Conservation (phyloP, 1,140 invertebrate genomes). For the Bombus impatiens region DNA sequence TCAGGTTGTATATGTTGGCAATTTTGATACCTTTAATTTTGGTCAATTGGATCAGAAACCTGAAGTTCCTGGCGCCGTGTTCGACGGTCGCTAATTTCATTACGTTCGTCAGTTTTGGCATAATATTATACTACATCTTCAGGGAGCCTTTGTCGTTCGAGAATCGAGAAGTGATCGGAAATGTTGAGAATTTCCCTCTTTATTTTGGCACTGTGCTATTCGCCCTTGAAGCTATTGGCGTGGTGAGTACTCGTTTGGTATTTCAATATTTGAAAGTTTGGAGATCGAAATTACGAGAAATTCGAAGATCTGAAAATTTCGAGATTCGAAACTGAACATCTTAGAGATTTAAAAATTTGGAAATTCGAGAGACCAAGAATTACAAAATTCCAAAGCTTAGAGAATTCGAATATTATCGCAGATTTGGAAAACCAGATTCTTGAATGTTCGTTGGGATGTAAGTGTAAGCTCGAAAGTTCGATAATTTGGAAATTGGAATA, state of each 20-base stretch:
- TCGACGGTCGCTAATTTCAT: slow-evolving; percentile 89
- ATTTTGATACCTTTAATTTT: slow-evolving; percentile 87
- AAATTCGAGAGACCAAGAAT: not conserved
- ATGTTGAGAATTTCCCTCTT: slow-evolving; percentile 83
- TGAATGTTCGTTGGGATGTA: not conserved
- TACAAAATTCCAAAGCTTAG: no score
- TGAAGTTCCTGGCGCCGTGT: slow-evolving; percentile 89
- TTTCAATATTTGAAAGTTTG: not conserved
- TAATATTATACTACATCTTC: slow-evolving; percentile 88
- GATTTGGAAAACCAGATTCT: not conserved
- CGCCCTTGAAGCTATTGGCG: slow-evolving; percentile 89
- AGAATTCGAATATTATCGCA: not conserved
- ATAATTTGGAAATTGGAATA: not conserved
- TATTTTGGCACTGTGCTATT: slow-evolving; percentile 91
- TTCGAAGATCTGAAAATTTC: not conserved
- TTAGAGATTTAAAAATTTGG: not conserved
- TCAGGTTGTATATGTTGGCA: slow-evolving; percentile 86
- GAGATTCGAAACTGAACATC: no score
- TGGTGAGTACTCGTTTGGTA: slow-evolving; percentile 53
- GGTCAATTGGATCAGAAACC: slow-evolving; percentile 88
- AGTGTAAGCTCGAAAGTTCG: not conserved
- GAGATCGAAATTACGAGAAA: not conserved
- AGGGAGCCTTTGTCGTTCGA: slow-evolving; percentile 82
- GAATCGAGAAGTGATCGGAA: slow-evolving; percentile 81
- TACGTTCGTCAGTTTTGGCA: slow-evolving; percentile 85